phyloP scores from a whole-genome alignment of 1,140 invertebrate species.

The Sitophilus oryzae region DNA sequence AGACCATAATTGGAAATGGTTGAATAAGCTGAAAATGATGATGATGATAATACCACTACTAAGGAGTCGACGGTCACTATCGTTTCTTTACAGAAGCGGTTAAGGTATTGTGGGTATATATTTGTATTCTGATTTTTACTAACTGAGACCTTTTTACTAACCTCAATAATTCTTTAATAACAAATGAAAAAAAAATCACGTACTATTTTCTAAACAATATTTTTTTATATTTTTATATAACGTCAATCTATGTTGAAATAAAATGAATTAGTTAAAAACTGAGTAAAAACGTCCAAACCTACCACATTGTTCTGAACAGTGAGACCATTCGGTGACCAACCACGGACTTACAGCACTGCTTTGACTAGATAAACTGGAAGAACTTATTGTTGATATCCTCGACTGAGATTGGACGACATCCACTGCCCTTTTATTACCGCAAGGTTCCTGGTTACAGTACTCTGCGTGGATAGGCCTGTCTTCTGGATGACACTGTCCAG shows the following conservation, averaged over 20 bases:
- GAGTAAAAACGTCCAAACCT: no score
- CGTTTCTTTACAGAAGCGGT: no score
- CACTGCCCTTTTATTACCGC: slow-evolving; percentile 20
- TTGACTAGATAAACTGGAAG: not conserved
- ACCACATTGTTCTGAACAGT: slow-evolving; percentile 49
- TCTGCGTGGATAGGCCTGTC: slow-evolving; percentile 45
- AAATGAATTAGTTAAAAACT: not conserved
- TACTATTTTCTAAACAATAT: no score
- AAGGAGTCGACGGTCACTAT: no score
- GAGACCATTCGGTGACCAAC: slow-evolving; percentile 48
- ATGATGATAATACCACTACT: no score
- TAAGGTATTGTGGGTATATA: no score
- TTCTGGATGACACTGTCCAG: slow-evolving; percentile 34
- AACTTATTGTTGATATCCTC: not conserved
- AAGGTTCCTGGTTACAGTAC: slow-evolving; percentile 51
- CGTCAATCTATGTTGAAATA: not conserved
- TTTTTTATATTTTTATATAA: no score
- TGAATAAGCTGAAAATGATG: no score
- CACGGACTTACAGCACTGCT: slow-evolving; percentile 33
- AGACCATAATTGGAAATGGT: no score
- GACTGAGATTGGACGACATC: slow-evolving; percentile 2
- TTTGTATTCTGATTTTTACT: no score
- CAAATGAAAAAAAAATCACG: not conserved
- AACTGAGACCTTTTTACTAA: no score
- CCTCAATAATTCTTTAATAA: no score